phyloP scores from a whole-genome alignment of 2,797 vertebrate species.

The Ctenosaura bakeri region DNA sequence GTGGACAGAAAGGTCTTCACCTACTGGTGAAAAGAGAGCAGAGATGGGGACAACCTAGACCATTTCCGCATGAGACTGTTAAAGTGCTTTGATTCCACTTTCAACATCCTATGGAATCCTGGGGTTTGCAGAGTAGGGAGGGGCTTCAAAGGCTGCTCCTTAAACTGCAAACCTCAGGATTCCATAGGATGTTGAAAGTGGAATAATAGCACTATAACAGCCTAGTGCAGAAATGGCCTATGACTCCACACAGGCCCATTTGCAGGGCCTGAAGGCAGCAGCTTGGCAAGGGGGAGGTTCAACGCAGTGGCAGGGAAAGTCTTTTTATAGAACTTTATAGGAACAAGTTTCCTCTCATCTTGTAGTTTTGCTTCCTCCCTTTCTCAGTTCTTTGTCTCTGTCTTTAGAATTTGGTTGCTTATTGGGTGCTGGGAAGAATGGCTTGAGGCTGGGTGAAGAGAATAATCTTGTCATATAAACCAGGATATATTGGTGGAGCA shows the following conservation, averaged over 20 bases:
- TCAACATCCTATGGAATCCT: too few species aligned
- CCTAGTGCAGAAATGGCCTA: not conserved
- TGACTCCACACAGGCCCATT: not conserved
- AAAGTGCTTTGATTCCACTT: too few species aligned
- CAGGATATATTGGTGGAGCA: not conserved
- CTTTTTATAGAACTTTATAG: not conserved
- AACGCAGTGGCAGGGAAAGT: not conserved
- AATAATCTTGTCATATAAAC: conserved; percentile 11
- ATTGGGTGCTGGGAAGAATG: not conserved
- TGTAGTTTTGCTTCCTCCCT: not conserved
- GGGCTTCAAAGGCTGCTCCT: too few species aligned
- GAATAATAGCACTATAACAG: too few species aligned
- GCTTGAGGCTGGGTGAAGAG: conserved; percentile 16
- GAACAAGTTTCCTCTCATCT: not conserved
- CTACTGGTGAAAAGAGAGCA: too few species aligned
- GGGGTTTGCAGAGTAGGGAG: too few species aligned
- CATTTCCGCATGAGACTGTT: too few species aligned
- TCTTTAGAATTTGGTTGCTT: not conserved
- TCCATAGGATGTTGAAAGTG: too few species aligned
- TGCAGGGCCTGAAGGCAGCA: conserved; percentile 9
- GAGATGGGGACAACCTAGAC: too few species aligned
- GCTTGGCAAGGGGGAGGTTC: not conserved
- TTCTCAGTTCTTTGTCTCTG: not conserved
- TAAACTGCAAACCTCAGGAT: too few species aligned
- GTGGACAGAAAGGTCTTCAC: too few species aligned